Conservation (phyloP, 2,113 vertebrate genomes). For the Calyptomena viridis region DNA sequence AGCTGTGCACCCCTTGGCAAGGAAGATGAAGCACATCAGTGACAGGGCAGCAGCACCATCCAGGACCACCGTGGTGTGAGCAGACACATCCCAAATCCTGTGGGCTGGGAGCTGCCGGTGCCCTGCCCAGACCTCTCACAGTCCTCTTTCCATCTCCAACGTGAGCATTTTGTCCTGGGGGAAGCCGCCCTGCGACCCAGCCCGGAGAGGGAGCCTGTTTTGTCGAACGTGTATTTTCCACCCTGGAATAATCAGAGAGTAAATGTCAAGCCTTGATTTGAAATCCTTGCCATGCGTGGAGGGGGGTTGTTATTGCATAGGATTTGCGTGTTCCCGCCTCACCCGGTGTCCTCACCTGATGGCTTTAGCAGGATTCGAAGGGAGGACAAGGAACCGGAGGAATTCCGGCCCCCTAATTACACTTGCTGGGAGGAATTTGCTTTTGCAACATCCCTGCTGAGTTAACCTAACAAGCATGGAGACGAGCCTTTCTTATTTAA, state of each 20-base stretch:
- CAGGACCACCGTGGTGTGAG: fast-evolving
- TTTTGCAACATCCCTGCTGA: slow-evolving; percentile 42
- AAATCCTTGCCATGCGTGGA: not conserved
- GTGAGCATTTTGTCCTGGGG: fast-evolving
- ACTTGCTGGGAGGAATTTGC: slow-evolving; percentile 55
- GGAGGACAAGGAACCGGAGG: slow-evolving; percentile 65
- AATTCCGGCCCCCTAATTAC: slow-evolving; percentile 70
- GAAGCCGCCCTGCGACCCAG: not conserved
- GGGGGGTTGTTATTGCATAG: not conserved
- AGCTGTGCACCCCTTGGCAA: not conserved
- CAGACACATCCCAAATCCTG: not conserved
- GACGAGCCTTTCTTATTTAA: slow-evolving; percentile 13
- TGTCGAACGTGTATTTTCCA: not conserved
- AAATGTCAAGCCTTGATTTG: not conserved
- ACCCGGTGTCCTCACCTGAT: slow-evolving; percentile 46
- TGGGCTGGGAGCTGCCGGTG: not conserved
- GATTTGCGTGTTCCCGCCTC: not conserved
- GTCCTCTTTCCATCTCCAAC: not conserved
- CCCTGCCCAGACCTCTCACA: not conserved
- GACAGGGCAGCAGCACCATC: not conserved
- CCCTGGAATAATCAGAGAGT: slow-evolving; percentile 19
- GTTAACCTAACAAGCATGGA: slow-evolving; percentile 52
- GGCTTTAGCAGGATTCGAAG: slow-evolving; percentile 42
- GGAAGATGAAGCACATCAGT: fast-evolving
- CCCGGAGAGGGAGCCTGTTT: not conserved